phyloP scores from a whole-genome alignment of 2,113 vertebrate species.

The Cyrtonyx montezumae region DNA sequence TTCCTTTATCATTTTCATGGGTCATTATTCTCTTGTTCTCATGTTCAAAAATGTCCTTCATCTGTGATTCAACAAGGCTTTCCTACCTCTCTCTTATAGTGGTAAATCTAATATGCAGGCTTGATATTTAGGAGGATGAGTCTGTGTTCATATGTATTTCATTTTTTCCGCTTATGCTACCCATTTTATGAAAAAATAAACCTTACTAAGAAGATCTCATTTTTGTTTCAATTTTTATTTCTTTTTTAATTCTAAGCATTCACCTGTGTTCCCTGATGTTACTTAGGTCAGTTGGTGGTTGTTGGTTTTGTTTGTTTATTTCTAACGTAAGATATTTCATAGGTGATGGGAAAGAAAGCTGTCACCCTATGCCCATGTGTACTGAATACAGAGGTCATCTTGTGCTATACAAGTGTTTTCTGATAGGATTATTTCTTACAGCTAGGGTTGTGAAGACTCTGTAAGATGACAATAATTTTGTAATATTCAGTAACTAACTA shows the following conservation, averaged over 20 bases:
- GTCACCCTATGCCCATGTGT: not conserved
- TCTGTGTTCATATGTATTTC: not conserved
- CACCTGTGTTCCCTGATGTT: not conserved
- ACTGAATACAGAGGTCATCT: fast-evolving
- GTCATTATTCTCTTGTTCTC: constrained; percentile 29
- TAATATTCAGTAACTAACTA: not conserved
- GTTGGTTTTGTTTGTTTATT: not conserved
- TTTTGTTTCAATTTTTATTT: not conserved
- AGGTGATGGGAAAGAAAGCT: not conserved
- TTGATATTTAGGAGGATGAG: not conserved
- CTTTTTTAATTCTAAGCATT: not conserved
- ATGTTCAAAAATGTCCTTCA: constrained; percentile 54
- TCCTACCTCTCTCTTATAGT: not conserved
- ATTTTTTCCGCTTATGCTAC: not conserved
- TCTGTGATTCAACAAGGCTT: constrained; percentile 38
- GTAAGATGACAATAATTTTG: not conserved
- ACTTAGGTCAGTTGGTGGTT: not conserved
- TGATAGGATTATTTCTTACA: not conserved
- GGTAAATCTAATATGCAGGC: not conserved
- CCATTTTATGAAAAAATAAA: not conserved
- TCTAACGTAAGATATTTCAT: not conserved
- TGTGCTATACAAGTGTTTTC: not conserved
- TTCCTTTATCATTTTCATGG: constrained; percentile 30
- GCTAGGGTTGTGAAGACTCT: not conserved
- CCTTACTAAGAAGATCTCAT: not conserved